phyloP scores from a whole-genome alignment of 2,113 vertebrate genomes.

The Rhagologus leucostigma region DNA sequence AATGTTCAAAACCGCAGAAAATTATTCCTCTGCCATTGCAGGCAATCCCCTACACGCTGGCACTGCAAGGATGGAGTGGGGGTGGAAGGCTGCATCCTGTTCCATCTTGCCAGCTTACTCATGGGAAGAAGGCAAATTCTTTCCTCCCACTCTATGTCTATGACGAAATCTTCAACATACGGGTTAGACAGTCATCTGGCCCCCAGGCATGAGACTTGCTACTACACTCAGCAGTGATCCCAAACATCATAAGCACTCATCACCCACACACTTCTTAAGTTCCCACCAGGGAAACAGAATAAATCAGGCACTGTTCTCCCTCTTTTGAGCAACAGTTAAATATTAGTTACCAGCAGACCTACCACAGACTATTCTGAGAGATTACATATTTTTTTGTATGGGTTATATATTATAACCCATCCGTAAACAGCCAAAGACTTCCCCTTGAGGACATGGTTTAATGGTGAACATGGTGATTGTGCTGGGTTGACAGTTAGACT shows the following conservation, averaged over 20 bases:
- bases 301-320: background rate
- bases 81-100: background rate
- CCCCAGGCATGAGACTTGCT: background rate
- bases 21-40: background rate
- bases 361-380: background rate
- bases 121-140: background rate
- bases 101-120: background rate
- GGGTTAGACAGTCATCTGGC: background rate
- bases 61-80: background rate
- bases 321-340: background rate
- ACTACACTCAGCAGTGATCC: background rate
- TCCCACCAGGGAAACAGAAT: background rate
- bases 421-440: background rate
- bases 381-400: background rate
- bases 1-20: background rate
- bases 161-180: background rate
- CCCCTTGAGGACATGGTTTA: background rate
- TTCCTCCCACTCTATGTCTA: constrained; percentile 9
- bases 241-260: background rate
- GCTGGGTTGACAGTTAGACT: background rate
- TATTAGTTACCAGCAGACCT: background rate
- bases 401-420: background rate
- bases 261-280: background rate
- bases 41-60: background rate
- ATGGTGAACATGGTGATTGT: background rate